Percentiles rank a stretch among this genome's conserved stretches.
phyloP scores from a whole-genome alignment of 2,888 invertebrate genomes.

The Atrina japonica region DNA sequence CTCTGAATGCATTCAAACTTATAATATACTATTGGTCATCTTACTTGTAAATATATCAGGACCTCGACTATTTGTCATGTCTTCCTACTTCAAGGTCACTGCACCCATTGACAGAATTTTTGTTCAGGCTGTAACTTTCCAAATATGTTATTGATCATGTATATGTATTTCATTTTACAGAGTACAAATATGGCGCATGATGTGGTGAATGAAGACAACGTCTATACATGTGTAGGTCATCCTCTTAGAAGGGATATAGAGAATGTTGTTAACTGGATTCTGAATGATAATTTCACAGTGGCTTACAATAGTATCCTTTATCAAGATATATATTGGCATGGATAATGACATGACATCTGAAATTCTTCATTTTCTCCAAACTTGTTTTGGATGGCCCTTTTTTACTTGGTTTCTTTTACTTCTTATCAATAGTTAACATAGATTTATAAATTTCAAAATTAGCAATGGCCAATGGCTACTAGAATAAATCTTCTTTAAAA shows the following conservation, averaged over 20 bases:
- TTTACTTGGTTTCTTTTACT: not conserved
- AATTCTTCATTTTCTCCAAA: not conserved
- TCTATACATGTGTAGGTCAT: conserved; percentile 98
- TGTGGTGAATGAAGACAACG: conserved; percentile 92
- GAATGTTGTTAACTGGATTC: conserved; percentile 91
- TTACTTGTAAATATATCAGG: too few relatives aligned
- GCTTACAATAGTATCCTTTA: conserved; percentile 88
- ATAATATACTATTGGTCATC: too few relatives aligned
- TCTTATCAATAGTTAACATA: not conserved
- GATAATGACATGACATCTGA: not conserved
- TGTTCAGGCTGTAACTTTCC: too few relatives aligned
- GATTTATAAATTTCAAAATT: too few relatives aligned
- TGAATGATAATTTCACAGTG: conserved; percentile 85
- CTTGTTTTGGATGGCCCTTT: not conserved
- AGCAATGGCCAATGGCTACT: too few relatives aligned
- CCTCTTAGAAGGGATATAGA: conserved; percentile 94
- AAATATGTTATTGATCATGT: too few relatives aligned
- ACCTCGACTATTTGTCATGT: too few relatives aligned
- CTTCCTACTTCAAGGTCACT: too few relatives aligned
- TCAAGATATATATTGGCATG: too few relatives aligned
- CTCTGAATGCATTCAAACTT: too few relatives aligned
- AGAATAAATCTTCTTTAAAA: too few relatives aligned
- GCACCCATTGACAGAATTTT: too few relatives aligned
- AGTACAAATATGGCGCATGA: conserved; percentile 97
- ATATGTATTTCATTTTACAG: conserved; percentile 75